phyloP scores from a whole-genome alignment of 1,140 invertebrate species.

The Drosophila arawakana region DNA sequence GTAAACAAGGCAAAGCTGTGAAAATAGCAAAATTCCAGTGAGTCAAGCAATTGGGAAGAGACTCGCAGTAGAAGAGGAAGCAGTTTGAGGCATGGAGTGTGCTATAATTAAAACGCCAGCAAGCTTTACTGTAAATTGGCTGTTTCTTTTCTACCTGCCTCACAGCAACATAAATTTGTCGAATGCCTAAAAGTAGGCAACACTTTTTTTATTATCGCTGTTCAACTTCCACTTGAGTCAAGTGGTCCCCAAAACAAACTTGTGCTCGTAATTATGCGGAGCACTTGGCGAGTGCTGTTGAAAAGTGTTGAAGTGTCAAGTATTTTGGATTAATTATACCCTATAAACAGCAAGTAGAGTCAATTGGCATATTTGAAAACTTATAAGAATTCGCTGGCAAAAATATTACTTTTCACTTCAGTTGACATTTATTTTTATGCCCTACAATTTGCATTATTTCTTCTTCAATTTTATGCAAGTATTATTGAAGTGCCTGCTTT shows the following conservation, averaged over 20 bases:
- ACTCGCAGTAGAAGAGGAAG: conserved; percentile 20
- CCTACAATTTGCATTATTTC: conserved; percentile 2
- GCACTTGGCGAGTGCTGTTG: conserved; percentile 48
- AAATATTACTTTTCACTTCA: background rate
- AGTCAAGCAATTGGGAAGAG: background rate
- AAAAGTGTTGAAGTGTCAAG: conserved; percentile 32
- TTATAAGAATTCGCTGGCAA: background rate
- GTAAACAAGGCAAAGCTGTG: conserved; percentile 32
- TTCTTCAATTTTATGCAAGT: conserved; percentile 13
- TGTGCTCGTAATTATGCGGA: conserved; percentile 61
- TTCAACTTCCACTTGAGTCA: conserved; percentile 40
- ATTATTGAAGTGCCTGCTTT: conserved; percentile 37
- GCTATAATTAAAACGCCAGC: conserved; percentile 71
- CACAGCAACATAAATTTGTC: conserved; percentile 47
- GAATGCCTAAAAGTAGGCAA: conserved; percentile 56
- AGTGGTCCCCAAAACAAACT: conserved; percentile 46
- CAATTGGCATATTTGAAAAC: background rate
- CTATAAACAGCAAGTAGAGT: background rate
- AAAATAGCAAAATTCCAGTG: conserved; percentile 19
- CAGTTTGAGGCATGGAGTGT: conserved; percentile 36
- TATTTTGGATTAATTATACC: conserved; percentile 30
- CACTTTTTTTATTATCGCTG: conserved; percentile 34
- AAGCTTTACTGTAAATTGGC: conserved; percentile 55
- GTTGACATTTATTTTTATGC: conserved; percentile 8
- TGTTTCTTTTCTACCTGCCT: conserved; percentile 23